Evolutionary conservation across 2,797 vertebrate species (phyloP).

Genomic region (Acestrorhynchus altus): DNA sequence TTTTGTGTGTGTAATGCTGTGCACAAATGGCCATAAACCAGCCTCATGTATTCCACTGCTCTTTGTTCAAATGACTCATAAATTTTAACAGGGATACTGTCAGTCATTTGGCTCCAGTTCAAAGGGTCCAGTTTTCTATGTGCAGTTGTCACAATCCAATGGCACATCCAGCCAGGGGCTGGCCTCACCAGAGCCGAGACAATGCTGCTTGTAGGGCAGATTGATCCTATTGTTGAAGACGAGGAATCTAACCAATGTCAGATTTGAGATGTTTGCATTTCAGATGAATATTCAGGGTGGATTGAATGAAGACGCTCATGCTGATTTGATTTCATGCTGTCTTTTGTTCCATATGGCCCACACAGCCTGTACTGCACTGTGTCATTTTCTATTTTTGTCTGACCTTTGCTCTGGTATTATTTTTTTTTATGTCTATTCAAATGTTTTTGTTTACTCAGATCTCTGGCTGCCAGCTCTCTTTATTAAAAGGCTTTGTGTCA

Average conservation of each 20-base stretch:
- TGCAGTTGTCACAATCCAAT: slow-evolving; percentile 53
- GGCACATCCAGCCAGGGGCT: slow-evolving; percentile 33
- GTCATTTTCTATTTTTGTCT: slow-evolving; percentile 45
- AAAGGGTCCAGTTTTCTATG: slow-evolving; percentile 54
- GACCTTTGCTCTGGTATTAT: slow-evolving; percentile 49
- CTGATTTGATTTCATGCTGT: slow-evolving; percentile 7
- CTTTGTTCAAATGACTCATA: slow-evolving; percentile 58
- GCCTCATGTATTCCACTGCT: slow-evolving; percentile 51
- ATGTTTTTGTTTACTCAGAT: slow-evolving; percentile 74
- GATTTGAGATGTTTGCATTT: slow-evolving; percentile 17
- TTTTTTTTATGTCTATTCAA: slow-evolving; percentile 56
- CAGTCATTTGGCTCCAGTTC: slow-evolving; percentile 61
- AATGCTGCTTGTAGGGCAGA: slow-evolving; percentile 30
- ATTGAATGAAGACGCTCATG: neutral
- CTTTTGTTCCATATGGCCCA: slow-evolving; percentile 19
- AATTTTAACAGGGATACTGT: slow-evolving; percentile 57
- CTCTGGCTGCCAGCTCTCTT: slow-evolving; percentile 60
- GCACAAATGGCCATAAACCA: slow-evolving; percentile 52
- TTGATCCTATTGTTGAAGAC: slow-evolving; percentile 25
- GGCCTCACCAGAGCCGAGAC: slow-evolving; percentile 35
- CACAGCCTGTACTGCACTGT: slow-evolving; percentile 22
- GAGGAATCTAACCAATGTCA: slow-evolving; percentile 21
- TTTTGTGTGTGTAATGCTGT: slow-evolving; percentile 40
- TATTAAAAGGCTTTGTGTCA: slow-evolving; percentile 80
- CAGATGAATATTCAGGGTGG: slow-evolving; percentile 21